Conservation (phyloP, 2,797 vertebrate genomes). For the Hafferia zeledoni region DNA sequence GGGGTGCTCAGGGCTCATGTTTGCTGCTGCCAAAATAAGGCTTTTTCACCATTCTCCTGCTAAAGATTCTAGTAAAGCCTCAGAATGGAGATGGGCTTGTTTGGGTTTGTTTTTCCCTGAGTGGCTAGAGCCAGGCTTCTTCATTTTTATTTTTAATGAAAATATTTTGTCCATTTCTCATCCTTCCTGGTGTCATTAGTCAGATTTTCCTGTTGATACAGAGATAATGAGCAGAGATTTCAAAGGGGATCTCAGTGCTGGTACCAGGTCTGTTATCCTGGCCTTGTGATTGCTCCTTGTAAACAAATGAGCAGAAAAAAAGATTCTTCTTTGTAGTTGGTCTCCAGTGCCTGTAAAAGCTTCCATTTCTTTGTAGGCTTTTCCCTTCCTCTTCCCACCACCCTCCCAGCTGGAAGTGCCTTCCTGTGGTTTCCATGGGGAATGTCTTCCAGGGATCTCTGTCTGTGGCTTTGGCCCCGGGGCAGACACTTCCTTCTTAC, state of each 20-base stretch:
- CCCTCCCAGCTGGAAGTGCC: constrained; percentile 35
- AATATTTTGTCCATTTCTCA: constrained; percentile 30
- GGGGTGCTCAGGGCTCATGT: neutral
- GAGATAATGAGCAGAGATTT: constrained; percentile 22
- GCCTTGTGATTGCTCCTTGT: neutral
- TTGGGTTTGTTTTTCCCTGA: neutral
- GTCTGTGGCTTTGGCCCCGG: neutral
- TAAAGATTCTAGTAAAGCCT: neutral
- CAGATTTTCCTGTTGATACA: constrained; percentile 52
- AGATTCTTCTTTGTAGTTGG: constrained; percentile 29
- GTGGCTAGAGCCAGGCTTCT: neutral
- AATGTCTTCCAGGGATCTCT: constrained; percentile 25
- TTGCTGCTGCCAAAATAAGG: neutral
- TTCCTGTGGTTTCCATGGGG: constrained; percentile 27
- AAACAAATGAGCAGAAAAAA: constrained; percentile 37
- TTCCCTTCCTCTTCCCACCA: constrained; percentile 31
- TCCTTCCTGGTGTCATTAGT: constrained; percentile 44
- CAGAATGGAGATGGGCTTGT: neutral
- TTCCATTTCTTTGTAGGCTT: constrained; percentile 59
- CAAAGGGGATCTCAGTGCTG: neutral
- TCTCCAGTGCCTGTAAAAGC: constrained; percentile 14
- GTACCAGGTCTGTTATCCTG: neutral
- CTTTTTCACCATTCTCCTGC: neutral
- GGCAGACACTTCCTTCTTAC: neutral
- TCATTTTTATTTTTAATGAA: constrained; percentile 15